Base-by-base conservation (phyloP, 2,113 vertebrate species). In the Orthonyx spaldingii region DNA sequence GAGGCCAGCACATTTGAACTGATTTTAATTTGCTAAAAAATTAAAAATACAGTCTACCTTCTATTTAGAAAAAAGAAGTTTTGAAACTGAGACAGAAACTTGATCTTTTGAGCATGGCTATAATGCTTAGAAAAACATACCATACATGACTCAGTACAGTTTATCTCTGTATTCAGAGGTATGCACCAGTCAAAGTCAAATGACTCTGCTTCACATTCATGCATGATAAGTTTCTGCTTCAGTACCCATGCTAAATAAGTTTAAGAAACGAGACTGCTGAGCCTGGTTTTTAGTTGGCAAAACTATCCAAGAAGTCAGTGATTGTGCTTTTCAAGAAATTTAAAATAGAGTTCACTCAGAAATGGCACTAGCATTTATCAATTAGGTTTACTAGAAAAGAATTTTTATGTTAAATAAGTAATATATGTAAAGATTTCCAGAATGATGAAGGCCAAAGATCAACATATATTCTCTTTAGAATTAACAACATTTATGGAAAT, bases 91-190 rank as follows among this genome's bases (percentile, higher is more conserved):
- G 89, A 93, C 33, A 28, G 89, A 95, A 93, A 96, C 78, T 18
- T 57, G 80, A 97, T 88, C 86, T 94, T 87, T 85, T 70, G 23
- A 63, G 66, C 55, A 84, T 4, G 9, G 84, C 30, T 82, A 41
- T 90, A 84, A 81, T 66, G 49, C 87, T 95, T 96, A 96, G 82
- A 83, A 97, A 97, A 97, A 94, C 91, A 93, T 80, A 77, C 70
- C 63, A 17, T 87, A 81, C 59, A 82, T 88, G 92, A 87, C 65
- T 88, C 89, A 82, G 53, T 89, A 89, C 85, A 91, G 71, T 89
- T 95, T 83, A 85, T 96, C 93, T 96, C 94, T 95, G 85, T 55
- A 69, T 89, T 70, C 69, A 83, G 39, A 93, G 55, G 61, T 89
- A 91, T 46, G 78, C 53, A 88, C 37, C 57, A 87, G 71, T 64